Evolutionary conservation across 1,140 invertebrate species (phyloP).

Genomic region (Linepithema humile): DNA sequence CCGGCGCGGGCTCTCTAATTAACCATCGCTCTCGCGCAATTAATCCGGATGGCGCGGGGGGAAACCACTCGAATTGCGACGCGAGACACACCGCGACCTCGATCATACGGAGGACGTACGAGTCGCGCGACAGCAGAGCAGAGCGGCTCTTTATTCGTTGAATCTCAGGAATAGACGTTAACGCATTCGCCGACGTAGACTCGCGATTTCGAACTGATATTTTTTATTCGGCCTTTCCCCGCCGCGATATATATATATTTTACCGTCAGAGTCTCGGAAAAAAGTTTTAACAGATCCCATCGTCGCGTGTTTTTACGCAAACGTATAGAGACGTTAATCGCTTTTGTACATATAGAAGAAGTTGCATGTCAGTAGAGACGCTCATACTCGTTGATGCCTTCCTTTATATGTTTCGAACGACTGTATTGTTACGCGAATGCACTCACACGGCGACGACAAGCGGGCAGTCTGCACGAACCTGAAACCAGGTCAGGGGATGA

Average conservation of each 20-base stretch:
- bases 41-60: not conserved
- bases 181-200: constrained; percentile 40
- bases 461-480: constrained; percentile 46
- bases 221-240: constrained; percentile 28
- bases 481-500: constrained; percentile 74
- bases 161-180: constrained; percentile 53
- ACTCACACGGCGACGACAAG: constrained; percentile 61
- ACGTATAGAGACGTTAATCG: not conserved
- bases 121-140: not conserved
- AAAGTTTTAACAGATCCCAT: constrained; percentile 5
- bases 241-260: not conserved
- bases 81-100: not conserved
- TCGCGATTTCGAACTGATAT: constrained; percentile 42
- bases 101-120: not conserved
- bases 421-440: constrained; percentile 66
- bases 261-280: not conserved
- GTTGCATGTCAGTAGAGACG: constrained; percentile 35
- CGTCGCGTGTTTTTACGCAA: constrained; percentile 16
- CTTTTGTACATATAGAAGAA: constrained; percentile 43
- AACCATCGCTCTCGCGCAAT: not conserved
- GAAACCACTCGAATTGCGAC: not conserved
- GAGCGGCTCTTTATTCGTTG: constrained; percentile 37
- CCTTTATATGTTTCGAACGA: constrained; percentile 68
- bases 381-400: constrained; percentile 64
- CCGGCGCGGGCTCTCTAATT: constrained; percentile 8